Conservation (phyloP, 2,888 invertebrate genomes). For the Cantharis lateralis region DNA sequence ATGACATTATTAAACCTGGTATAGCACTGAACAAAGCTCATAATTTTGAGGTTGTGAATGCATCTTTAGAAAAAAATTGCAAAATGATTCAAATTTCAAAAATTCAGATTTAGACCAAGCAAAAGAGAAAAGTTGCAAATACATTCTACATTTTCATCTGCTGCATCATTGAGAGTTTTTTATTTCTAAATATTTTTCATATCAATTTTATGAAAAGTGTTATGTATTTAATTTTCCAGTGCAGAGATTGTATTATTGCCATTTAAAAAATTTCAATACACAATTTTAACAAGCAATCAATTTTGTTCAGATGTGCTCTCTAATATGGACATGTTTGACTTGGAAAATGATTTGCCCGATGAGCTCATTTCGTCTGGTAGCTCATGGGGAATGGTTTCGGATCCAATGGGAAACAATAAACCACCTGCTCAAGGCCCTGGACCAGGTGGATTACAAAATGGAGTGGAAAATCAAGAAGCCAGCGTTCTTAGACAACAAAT, state of each 20-base stretch:
- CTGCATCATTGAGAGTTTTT: not conserved
- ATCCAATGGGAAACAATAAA: slow-evolving; percentile 67
- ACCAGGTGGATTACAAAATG: slow-evolving; percentile 75
- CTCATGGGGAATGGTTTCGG: slow-evolving; percentile 68
- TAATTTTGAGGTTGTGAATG: not conserved
- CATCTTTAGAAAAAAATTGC: not conserved
- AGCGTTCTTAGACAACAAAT: slow-evolving; percentile 59
- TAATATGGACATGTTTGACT: slow-evolving; percentile 83
- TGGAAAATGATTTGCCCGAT: slow-evolving; percentile 91
- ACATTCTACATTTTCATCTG: not conserved
- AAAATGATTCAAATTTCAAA: too few relatives aligned
- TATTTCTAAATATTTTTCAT: not conserved
- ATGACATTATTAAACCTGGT: not conserved
- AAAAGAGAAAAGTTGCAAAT: too few relatives aligned
- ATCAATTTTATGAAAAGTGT: not conserved
- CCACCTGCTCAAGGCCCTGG: slow-evolving; percentile 85
- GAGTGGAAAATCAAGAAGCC: slow-evolving; percentile 68
- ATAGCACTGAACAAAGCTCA: not conserved
- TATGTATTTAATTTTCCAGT: not conserved
- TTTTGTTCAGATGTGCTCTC: slow-evolving; percentile 73
- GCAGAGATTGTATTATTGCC: not conserved
- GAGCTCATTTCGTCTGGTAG: slow-evolving; percentile 77
- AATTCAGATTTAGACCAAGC: too few relatives aligned
- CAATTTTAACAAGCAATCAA: slow-evolving; percentile 19
- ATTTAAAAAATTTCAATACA: not conserved